Base-by-base conservation (phyloP, 2,888 invertebrate genomes). In the Dastarcus helophoroides region DNA sequence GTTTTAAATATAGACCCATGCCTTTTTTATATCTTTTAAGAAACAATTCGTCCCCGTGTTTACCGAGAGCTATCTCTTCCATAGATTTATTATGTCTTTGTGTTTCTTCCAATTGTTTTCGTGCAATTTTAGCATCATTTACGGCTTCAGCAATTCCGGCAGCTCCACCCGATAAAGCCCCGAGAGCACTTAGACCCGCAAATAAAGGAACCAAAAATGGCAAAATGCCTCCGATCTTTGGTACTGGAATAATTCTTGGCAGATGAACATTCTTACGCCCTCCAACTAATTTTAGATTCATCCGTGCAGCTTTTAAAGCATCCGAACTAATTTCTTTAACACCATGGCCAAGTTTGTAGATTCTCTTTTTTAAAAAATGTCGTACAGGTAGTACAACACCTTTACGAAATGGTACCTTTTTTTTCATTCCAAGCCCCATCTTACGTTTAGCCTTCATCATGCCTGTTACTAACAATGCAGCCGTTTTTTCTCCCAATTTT, bases 41-140 rank as follows among this genome's bases (percentile, higher is more conserved):
- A 8, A 7, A 19, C 7, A 19, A 8, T 19, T 8, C 19, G 19
- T 8, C 7, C n/a, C n/a, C n/a, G n/a, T n/a, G n/a, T 38, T 50
- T 53, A 6, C 41, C 41, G n/a, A 57, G 32, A n/a, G 53, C 52
- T 9, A 56, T 41, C 7, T 53, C 50, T 45, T 59, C 57, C 52
- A 59, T 56, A 7, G 40, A 38, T 43, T 46, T 36, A 35, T 60
- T 60, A 37, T 57, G 58, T 7, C 55, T 44, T 32, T 47, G 35
- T 29, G 34, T 42, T 41, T 60, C 54, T 14, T 40, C 22, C 23
- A 55, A 36, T 35, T 47, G 39, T 38, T 50, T 42, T 42, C 45
- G 42, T 11, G 55, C 56, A 23, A 35, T 31, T 41, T 51, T 52
- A 3, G 49, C 47, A 26, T 52, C 43, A 38, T 51, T 52, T 7